Percentiles rank a stretch among this genome's conserved stretches.
Conservation (phyloP, 2,797 vertebrate species). For the Artibeus lituratus region DNA sequence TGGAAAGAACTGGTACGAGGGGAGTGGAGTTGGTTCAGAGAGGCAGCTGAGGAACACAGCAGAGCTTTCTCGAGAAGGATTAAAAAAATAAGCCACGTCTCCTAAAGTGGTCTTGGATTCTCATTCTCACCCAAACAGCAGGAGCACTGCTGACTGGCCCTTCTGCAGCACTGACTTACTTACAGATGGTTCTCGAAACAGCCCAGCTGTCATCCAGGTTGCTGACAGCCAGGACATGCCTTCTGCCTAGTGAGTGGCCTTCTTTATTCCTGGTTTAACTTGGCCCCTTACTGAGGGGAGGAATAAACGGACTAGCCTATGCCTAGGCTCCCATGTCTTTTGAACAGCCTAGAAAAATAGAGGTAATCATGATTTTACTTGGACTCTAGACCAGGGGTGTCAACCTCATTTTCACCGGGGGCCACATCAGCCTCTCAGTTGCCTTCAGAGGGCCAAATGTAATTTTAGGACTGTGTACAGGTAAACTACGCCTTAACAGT, state of each 20-base stretch:
- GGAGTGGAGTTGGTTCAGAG: constrained; percentile 38
- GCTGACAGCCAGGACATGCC: not conserved
- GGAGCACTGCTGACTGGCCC: not conserved
- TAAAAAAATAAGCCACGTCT: not conserved
- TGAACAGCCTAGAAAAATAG: not conserved
- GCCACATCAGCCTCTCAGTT: no score
- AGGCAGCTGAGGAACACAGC: not conserved
- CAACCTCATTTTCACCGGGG: no score
- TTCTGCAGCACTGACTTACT: constrained; percentile 34
- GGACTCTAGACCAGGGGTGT: not conserved
- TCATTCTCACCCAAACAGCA: constrained; percentile 35
- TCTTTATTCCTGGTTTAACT: constrained; percentile 19
- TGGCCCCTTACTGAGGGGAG: not conserved
- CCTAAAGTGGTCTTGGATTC: constrained; percentile 9
- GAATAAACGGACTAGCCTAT: not conserved
- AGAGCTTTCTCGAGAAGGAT: not conserved
- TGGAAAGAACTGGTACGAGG: not conserved
- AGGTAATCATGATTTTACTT: not conserved
- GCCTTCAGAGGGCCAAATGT: no score
- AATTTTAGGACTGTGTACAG: no score
- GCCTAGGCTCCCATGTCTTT: not conserved
- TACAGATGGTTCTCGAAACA: constrained; percentile 49
- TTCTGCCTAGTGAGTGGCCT: constrained; percentile 26
- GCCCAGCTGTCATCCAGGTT: not conserved
- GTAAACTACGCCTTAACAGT: no score